Percentiles rank a stretch among this genome's conserved stretches.
Evolutionary conservation across 2,888 invertebrate genomes (phyloP).

Genomic region (Phania funesta): DNA sequence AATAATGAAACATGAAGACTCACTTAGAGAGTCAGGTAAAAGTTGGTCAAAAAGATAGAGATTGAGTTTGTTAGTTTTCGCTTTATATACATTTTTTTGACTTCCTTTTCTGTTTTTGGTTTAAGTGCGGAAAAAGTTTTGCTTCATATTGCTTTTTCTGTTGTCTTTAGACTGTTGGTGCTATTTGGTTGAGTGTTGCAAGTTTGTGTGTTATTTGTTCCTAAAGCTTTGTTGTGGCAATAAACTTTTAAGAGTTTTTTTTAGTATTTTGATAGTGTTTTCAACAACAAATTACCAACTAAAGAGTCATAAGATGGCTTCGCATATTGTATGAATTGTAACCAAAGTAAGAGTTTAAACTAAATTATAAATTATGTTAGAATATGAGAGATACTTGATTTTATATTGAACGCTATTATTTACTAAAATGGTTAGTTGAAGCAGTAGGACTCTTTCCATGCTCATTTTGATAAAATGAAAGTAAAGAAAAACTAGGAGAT

Average conservation of each 20-base stretch:
- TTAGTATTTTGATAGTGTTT: constrained; percentile 11
- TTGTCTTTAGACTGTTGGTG: background rate
- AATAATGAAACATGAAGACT: constrained; percentile 8
- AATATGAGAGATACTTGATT: no score
- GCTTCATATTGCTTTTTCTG: background rate
- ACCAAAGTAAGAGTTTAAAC: background rate
- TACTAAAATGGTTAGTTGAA: no score
- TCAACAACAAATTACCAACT: constrained; percentile 9
- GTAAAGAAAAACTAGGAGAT: no score
- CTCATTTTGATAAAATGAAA: no score
- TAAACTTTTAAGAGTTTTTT: constrained; percentile 9
- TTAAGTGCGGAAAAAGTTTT: constrained; percentile 44
- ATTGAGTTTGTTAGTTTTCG: constrained; percentile 8
- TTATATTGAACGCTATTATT: no score
- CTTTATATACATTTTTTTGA: background rate
- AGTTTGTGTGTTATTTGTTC: background rate
- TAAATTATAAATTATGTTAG: background rate
- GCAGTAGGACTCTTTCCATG: no score
- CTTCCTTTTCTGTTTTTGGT: background rate
- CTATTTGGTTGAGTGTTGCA: constrained; percentile 6
- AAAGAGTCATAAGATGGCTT: constrained; percentile 18
- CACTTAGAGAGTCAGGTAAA: constrained; percentile 30
- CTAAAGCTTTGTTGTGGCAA: constrained; percentile 30
- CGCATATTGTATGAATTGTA: constrained; percentile 4
- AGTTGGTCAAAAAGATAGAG: constrained; percentile 41